Evolutionary conservation across 2,888 invertebrate genomes (phyloP).

Genomic region (Ormia ochracea): DNA sequence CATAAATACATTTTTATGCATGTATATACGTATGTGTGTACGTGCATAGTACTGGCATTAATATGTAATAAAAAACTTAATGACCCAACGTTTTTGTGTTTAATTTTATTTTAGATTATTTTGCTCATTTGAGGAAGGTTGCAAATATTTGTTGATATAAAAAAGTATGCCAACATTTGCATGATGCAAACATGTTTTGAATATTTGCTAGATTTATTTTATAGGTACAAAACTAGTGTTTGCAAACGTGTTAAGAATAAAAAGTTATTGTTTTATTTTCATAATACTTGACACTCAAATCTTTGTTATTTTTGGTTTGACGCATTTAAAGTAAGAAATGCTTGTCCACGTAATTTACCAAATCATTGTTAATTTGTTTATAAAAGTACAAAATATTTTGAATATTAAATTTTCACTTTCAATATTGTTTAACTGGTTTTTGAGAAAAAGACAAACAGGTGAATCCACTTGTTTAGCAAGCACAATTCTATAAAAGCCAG

Average conservation of each 20-base stretch:
- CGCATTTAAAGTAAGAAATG: background rate
- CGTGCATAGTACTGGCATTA: background rate
- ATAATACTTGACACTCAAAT: constrained; percentile 49
- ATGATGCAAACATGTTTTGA: constrained; percentile 42
- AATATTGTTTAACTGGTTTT: constrained; percentile 40
- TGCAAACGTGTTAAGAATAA: constrained; percentile 47
- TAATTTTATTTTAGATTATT: background rate
- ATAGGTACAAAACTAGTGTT: constrained; percentile 7
- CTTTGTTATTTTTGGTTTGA: background rate
- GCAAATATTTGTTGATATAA: background rate
- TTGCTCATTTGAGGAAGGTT: constrained; percentile 45
- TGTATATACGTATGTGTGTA: too few species aligned
- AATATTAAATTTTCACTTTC: constrained; percentile 40
- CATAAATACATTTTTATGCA: too few species aligned
- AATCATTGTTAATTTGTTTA: constrained; percentile 3
- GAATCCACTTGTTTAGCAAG: too few species aligned
- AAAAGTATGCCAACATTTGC: constrained; percentile 44
- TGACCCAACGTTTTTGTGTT: background rate
- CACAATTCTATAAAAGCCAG: too few species aligned
- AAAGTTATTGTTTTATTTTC: constrained; percentile 23
- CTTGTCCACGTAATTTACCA: background rate
- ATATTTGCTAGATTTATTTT: background rate
- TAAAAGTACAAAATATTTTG: background rate
- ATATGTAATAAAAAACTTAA: background rate
- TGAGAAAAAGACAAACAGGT: too few species aligned